Conservation (phyloP, 2,113 vertebrate species). For the Pleuronectes platessa region DNA sequence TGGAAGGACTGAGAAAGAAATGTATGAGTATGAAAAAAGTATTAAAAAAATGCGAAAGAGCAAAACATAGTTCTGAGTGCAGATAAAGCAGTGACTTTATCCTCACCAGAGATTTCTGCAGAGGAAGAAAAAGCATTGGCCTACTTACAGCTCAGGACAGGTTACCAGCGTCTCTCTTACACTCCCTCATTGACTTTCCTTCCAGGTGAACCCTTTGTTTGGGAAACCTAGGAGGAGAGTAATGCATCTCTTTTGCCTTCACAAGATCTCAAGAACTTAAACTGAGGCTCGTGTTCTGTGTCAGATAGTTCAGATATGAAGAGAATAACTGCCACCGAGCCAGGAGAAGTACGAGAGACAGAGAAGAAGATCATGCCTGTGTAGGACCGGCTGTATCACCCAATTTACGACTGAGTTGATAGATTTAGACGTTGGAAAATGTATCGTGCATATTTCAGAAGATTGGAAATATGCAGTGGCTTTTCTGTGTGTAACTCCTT, state of each 20-base stretch:
- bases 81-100: no score
- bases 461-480: no score
- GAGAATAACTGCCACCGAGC: not conserved
- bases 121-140: conserved; percentile 36
- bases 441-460: no score
- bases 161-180: conserved; percentile 23
- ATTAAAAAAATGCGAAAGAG: no score
- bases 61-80: no score
- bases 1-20: no score
- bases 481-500: not conserved
- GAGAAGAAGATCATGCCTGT: not conserved
- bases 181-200: conserved; percentile 18
- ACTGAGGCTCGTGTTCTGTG: not conserved
- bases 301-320: not conserved
- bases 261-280: not conserved
- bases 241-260: not conserved
- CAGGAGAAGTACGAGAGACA: not conserved
- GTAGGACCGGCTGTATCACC: conserved; percentile 19
- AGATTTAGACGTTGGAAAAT: not conserved
- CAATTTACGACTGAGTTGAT: not conserved
- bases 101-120: not conserved
- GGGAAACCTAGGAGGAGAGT: not conserved
- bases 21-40: no score
- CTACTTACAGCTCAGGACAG: conserved; percentile 59
- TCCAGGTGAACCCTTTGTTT: not conserved